Base-by-base conservation (phyloP, 2,797 vertebrate species). In the Spatula versicolor region DNA sequence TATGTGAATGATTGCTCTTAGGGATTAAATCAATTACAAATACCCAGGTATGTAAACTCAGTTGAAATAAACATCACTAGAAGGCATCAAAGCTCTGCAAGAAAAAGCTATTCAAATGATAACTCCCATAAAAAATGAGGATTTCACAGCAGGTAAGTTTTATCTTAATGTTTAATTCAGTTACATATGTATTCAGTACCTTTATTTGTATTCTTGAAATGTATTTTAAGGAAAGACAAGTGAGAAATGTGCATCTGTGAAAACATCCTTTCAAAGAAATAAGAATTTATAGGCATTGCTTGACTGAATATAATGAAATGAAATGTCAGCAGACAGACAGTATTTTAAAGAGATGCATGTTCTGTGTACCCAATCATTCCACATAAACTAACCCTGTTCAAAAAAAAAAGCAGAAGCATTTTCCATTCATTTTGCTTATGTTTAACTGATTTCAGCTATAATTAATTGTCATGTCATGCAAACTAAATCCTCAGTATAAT, bases 401-500 rank as follows among this genome's bases (percentile, higher is more conserved):
- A 97, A 97, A 45, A 45, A 97, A 86, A 92, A 97, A 97, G 91
- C 62, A 64, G 93, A 87, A 81, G 83, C 97, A 97, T 98, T 96
- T 96, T 97, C 92, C 97, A 98, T 97, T 97, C 97, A 97, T 97
- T 97, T 96, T 97, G 96, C 97, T 93, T 95, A 96, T 22, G 86
- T 97, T 97, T 98, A 97, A 98, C 97, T 96, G 84, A 98, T 96
- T 97, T 97, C 95, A 92, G 97, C 97, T 98, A 97, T 90, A 97
- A 98, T 98, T 98, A 98, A 97, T 97, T 96, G 75, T 80, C 97
- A 97, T 98, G 96, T 97, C 98, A 98, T 96, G 97, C 97, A 93
- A 93, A 98, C 97, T 98, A 98, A 98, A 98, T 97, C 96, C 92
- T 96, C 94, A 88, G 30, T 74, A 97, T 91, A 97, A 33, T 95